Evolutionary conservation across 1,140 invertebrate genomes (phyloP).

Genomic region (Atta texana): DNA sequence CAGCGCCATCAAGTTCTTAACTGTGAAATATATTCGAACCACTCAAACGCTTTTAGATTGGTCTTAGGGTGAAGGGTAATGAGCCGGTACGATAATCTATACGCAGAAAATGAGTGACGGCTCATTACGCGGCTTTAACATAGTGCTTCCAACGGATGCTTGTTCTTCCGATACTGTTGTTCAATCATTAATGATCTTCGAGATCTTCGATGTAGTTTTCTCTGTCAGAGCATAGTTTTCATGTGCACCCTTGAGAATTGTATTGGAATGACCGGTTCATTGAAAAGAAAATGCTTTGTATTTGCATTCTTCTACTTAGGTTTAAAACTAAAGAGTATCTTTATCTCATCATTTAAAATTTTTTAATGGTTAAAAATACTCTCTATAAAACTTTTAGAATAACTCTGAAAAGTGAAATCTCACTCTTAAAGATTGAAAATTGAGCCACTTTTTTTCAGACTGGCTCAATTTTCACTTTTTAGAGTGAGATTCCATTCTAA

Average conservation of each 20-base stretch:
- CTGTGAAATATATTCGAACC: slow-evolving; percentile 40
- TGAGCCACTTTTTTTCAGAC: too few relatives aligned
- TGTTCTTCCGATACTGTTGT: slow-evolving; percentile 48
- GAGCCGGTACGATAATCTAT: slow-evolving; percentile 62
- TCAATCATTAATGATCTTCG: slow-evolving; percentile 40
- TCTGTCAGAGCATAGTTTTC: slow-evolving; percentile 14
- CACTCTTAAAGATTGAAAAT: too few relatives aligned
- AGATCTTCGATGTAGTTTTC: slow-evolving; percentile 30
- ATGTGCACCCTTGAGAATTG: slow-evolving; percentile 16
- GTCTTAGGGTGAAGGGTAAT: slow-evolving; percentile 67
- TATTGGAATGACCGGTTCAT: neutral
- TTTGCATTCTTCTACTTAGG: neutral
- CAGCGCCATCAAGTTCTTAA: slow-evolving; percentile 38
- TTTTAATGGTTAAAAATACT: neutral
- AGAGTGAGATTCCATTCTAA: too few relatives aligned
- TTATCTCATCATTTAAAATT: neutral
- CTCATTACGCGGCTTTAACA: slow-evolving; percentile 62
- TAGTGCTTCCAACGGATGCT: slow-evolving; percentile 48
- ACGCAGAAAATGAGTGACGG: slow-evolving; percentile 68
- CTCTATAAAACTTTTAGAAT: too few relatives aligned
- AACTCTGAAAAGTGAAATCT: too few relatives aligned
- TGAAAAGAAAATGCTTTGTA: slow-evolving; percentile 26
- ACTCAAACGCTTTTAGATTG: slow-evolving; percentile 42
- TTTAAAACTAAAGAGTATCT: neutral
- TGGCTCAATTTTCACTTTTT: too few relatives aligned